Base-by-base conservation (phyloP, 2,797 vertebrate genomes). In the Poeciliopsis turneri region DNA sequence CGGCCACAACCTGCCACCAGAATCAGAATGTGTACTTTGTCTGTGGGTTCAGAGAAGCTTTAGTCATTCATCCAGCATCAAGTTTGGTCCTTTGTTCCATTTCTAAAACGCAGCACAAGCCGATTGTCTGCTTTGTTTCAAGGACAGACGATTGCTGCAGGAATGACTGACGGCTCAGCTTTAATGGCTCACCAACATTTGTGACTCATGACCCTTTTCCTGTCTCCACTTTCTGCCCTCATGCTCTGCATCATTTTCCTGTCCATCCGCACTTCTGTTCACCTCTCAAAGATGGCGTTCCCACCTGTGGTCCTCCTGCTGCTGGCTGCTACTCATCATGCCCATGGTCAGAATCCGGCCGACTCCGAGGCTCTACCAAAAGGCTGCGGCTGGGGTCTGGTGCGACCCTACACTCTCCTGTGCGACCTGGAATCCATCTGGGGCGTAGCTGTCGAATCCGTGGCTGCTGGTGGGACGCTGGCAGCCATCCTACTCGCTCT, bases 341-440 rank as follows among this genome's bases (percentile, higher is more conserved):
- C 77, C 47, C 76, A 55, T 18, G 69, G 89, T 82, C 96, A 96
- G 43, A 95, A 96, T 81, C 93, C 94, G 0, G 95, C 95, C 75
- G 95, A 97, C 10, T 91, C 96, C 13, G 96, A 96, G 74, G 84
- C 94, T 12, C 96, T 96, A 0, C 97, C 98, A 0, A 93, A 96
- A 66, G 98, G 98, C 75, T 99, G 98, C 0, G 97, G 97, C 33
- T 95, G 98, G 94, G 97, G 97, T 36, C 94, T 97, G 0, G 93
- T 95, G 45, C 97, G 96, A 4, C 97, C 97, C 84, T 99, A 97
- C 61, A 94, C 97, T 11, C 95, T 97, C 85, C 96, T 99, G 78
- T 99, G 98, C 2, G 97, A 99, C 92, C 96, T 99, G 96, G 97
- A 99, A 90, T 96, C 97, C 75, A 93, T 98, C 57, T 99, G 98